Base-by-base conservation (phyloP, 2,113 vertebrate genomes). In the Amblyornis subalaris region DNA sequence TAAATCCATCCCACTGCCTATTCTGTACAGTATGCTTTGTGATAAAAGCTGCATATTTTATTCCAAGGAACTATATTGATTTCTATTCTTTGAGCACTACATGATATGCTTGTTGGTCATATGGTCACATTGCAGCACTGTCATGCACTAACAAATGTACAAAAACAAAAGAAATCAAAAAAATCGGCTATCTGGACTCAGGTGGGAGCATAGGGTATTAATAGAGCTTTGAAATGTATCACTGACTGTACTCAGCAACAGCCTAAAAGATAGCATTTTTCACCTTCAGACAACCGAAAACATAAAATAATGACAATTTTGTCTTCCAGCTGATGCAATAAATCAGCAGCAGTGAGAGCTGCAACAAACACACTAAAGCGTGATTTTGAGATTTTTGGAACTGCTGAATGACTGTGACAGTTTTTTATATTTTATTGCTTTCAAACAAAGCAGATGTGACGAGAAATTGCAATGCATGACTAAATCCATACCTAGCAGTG, bases 281-380 rank as follows among this genome's bases (percentile, higher is more conserved):
- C 45, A 91, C 62, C 69, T 67, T 70, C 73, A 92, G 74, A 84
- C 58, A 71, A 57, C 35, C 20, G 71, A 65, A 83, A 18, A 3
- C 20, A 44, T 74, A 50, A 85, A 87, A 90, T 64, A 85, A 73
- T 71, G 29, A 51, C 28, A 77, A 28, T 84, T 93, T 86, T 77
- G 11, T 76, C 91, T 88, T 85, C 35, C 44, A 71, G 18, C 20
- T 58, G 35, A 69, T 81, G 17, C 29, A 85, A 35, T 91, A 75
- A 80, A 79, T 90, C 76, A 69, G 36, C 29, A 78, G 33, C 26
- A 87, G 7, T 5, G 11, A 88, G 18, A 48, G 45, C 18, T 85
- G n/a, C 38, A 75, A 55, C 86, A 81, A 65, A 38, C 40, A 73
- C 51, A 50, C 10, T 33, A 72, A 64, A 42, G 3, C 25, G 51